These are phyloP conservation scores for Danio aesculapii DNA, from an alignment of 2,797 vertebrate species.

Conservation along the genomic window DNA sequence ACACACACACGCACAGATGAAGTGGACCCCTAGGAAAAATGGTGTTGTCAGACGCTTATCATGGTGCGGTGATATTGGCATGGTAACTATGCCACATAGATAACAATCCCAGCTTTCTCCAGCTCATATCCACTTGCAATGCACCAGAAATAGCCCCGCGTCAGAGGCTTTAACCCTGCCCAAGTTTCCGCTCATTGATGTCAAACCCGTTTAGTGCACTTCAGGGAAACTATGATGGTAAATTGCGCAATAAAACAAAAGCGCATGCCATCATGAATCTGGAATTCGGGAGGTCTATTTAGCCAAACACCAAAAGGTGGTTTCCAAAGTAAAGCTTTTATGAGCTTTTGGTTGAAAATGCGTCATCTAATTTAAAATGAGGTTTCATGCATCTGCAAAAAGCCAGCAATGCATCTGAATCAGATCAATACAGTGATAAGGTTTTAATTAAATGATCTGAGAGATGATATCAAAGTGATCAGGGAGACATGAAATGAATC, in stretches of 20 bases:
- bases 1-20: constrained; percentile 38
- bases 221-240: not conserved
- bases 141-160: constrained; percentile 57
- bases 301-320: not conserved
- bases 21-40: constrained; percentile 52
- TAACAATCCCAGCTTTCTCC: constrained; percentile 64
- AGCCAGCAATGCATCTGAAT: not conserved
- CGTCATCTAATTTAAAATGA: not conserved
- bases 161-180: constrained; percentile 21
- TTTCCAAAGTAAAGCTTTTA: not conserved
- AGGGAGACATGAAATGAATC: not conserved
- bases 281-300: not conserved
- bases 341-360: not conserved
- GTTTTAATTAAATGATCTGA: not conserved
- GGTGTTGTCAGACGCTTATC: constrained; percentile 69
- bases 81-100: constrained; percentile 63
- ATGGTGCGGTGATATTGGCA: constrained; percentile 51
- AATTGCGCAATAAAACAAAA: not conserved
- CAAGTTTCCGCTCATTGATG: constrained; percentile 22
- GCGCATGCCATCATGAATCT: not conserved
- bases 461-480: not conserved
- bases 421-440: no score
- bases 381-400: not conserved
- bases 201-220: not conserved
- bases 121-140: constrained; percentile 51